Evolutionary conservation across 2,797 vertebrate species (phyloP).

Genomic region (Schizopygopsis malacanthus): DNA sequence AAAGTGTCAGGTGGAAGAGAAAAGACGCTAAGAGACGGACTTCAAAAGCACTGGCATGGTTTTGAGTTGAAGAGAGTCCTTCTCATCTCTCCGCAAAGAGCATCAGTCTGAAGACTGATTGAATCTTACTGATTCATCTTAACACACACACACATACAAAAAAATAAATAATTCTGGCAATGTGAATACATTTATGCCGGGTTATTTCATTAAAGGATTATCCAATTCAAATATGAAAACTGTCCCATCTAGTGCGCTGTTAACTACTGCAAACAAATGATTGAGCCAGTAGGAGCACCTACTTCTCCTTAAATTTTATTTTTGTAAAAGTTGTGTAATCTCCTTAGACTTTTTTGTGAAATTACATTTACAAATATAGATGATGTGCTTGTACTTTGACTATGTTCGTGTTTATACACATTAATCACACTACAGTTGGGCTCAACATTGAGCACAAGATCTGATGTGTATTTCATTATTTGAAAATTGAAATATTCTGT

Average conservation of each 20-base stretch:
- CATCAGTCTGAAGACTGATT: background rate
- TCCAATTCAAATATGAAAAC: background rate
- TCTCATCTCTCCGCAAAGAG: slow-evolving; percentile 16
- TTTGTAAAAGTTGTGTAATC: background rate
- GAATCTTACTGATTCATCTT: background rate
- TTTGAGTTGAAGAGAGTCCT: slow-evolving; percentile 11
- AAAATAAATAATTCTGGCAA: background rate
- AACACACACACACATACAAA: background rate
- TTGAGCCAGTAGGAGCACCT: background rate
- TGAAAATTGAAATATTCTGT: background rate
- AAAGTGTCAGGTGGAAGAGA: slow-evolving; percentile 27
- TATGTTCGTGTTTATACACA: background rate
- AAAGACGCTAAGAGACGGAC: slow-evolving; percentile 14
- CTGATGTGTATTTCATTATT: background rate
- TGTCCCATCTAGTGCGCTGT: background rate
- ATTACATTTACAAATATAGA: background rate
- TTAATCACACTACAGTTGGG: background rate
- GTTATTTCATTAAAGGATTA: background rate
- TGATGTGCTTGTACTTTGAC: background rate
- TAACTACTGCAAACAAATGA: background rate
- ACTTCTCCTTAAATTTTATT: background rate
- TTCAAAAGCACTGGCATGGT: slow-evolving; percentile 17
- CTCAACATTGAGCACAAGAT: background rate
- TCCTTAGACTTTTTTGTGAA: background rate
- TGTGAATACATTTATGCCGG: background rate